Evolutionary conservation across 2,113 vertebrate species (phyloP).

Genomic region (Rhinichthys klamathensis): DNA sequence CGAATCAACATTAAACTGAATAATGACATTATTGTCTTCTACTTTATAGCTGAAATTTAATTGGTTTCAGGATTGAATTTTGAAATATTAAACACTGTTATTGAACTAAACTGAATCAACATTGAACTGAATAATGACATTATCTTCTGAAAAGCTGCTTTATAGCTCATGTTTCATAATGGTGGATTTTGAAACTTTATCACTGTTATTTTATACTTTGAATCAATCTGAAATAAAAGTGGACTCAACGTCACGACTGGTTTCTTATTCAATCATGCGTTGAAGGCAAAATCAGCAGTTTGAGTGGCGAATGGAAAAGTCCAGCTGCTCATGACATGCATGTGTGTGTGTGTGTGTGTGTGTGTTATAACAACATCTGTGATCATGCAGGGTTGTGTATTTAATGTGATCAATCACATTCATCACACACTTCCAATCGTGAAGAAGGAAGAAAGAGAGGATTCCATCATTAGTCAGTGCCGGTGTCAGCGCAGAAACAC

Average conservation of each 20-base stretch:
- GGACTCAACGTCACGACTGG: not conserved
- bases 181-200: too few relatives aligned
- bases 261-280: not conserved
- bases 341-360: not conserved
- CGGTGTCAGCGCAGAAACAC: constrained; percentile 1
- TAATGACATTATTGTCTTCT: too few relatives aligned
- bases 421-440: not conserved
- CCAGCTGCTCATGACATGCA: not conserved
- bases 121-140: too few relatives aligned
- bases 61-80: too few relatives aligned
- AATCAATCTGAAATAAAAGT: not conserved
- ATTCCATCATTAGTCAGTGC: constrained; percentile 31
- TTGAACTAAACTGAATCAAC: too few relatives aligned
- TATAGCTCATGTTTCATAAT: too few relatives aligned
- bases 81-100: too few relatives aligned
- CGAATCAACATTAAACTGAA: too few relatives aligned
- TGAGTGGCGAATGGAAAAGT: not conserved
- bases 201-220: not conserved
- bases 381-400: not conserved
- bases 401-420: not conserved
- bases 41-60: too few relatives aligned
- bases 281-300: not conserved
- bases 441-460: not conserved
- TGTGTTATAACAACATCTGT: not conserved
- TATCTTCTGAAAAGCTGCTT: too few relatives aligned